Conservation (phyloP, 2,113 vertebrate species). For the Heterotilapia buettikoferi region DNA sequence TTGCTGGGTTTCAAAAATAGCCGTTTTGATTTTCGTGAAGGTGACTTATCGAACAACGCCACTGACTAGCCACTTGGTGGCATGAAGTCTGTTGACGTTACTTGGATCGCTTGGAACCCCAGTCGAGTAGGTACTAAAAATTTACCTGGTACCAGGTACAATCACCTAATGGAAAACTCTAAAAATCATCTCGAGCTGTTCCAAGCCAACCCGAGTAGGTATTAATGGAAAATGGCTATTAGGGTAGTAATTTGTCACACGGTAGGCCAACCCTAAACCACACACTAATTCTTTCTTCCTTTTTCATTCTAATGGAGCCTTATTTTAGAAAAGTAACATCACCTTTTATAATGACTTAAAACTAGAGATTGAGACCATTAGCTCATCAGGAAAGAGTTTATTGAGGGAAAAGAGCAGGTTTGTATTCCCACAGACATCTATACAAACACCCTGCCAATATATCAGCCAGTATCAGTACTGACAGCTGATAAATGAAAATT, state of each 20-base stretch:
- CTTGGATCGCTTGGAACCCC: not conserved
- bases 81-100: not conserved
- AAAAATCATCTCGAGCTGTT: not conserved
- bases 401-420: not conserved
- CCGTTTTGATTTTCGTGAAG: not conserved
- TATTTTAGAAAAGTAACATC: not conserved
- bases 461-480: not conserved
- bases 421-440: not conserved
- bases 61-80: not conserved
- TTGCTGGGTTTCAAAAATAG: not conserved
- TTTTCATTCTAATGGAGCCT: not conserved
- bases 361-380: not conserved
- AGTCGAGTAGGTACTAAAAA: not conserved
- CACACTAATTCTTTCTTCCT: not conserved
- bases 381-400: not conserved
- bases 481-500: not conserved
- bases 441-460: not conserved
- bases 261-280: not conserved
- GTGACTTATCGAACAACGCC: accelerated
- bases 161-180: not conserved
- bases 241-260: not conserved
- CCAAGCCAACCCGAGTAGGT: not conserved
- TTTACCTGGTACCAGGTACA: not conserved
- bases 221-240: not conserved
- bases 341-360: not conserved